Evolutionary conservation across 2,113 vertebrate species (phyloP).

Genomic region (Atherinomorus stipes): DNA sequence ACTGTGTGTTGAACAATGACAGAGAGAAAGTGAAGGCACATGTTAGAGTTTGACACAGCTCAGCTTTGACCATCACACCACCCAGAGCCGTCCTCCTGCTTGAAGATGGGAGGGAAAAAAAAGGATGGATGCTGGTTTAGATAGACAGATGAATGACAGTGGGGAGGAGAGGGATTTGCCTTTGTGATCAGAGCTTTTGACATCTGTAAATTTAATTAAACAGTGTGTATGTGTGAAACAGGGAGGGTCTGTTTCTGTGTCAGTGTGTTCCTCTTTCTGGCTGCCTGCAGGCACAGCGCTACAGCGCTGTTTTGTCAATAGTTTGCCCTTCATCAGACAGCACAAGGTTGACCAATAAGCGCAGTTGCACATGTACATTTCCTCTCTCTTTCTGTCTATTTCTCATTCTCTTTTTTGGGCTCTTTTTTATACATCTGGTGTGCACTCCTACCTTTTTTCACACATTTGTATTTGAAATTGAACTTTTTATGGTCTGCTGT

Average conservation of each 20-base stretch:
- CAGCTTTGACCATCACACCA: constrained; percentile 31
- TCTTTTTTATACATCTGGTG: constrained; percentile 11
- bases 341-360: constrained; percentile 70
- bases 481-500: constrained; percentile 7
- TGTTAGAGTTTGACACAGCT: constrained; percentile 36
- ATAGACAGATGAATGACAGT: constrained; percentile 51
- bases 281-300: constrained; percentile 59
- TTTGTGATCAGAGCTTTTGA: constrained; percentile 67
- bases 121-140: constrained; percentile 6
- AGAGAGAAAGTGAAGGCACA: background rate
- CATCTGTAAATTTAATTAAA: constrained; percentile 73
- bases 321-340: constrained; percentile 64
- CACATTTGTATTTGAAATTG: constrained; percentile 10
- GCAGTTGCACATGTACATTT: constrained; percentile 38
- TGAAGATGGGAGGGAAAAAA: constrained; percentile 13
- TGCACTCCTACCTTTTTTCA: background rate
- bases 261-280: constrained; percentile 40
- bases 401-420: constrained; percentile 11
- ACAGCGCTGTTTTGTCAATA: constrained; percentile 56
- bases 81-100: constrained; percentile 35
- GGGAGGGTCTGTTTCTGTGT: constrained; percentile 21
- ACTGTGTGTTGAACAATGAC: background rate
- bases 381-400: constrained; percentile 3
- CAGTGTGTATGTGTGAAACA: constrained; percentile 3
- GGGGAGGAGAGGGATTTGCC: constrained; percentile 32